A percentile compares a stretch with the other conserved stretches of the same genome.
These are phyloP conservation scores for Oxygymnocypris stewartii DNA, from an alignment of 2,113 vertebrate genomes.

Conservation along the genomic window DNA sequence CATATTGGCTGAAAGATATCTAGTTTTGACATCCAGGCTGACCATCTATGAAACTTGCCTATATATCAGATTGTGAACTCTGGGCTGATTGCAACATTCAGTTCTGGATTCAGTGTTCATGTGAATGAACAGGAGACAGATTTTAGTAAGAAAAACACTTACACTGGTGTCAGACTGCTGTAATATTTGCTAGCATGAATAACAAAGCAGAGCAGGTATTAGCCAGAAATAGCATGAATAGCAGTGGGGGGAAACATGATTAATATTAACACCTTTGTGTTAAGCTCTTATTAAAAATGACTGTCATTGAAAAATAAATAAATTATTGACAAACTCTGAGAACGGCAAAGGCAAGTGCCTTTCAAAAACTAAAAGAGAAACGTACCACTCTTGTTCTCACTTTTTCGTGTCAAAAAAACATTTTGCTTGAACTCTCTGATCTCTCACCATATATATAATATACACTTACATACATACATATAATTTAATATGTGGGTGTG, in stretches of 20 bases:
- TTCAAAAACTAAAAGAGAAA: slow-evolving; percentile 17
- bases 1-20: neutral
- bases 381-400: slow-evolving; percentile 13
- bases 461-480: neutral
- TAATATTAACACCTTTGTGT: slow-evolving; percentile 27
- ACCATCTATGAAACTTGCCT: neutral
- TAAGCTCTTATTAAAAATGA: slow-evolving; percentile 28
- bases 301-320: slow-evolving; percentile 43
- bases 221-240: slow-evolving; percentile 18
- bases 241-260: neutral
- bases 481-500: no score
- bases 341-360: slow-evolving; percentile 24
- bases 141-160: neutral
- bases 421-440: neutral
- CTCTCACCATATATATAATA: neutral
- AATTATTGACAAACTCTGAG: neutral
- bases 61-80: slow-evolving; percentile 8
- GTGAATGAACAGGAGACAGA: slow-evolving; percentile 25
- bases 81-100: slow-evolving; percentile 1
- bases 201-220: slow-evolving; percentile 22
- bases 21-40: neutral
- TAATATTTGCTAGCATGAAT: slow-evolving; percentile 23
- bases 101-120: neutral
- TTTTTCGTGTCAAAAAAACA: neutral
- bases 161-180: slow-evolving; percentile 14